Evolutionary conservation across 2,888 invertebrate species (phyloP), one percentile per base, ranked within the genome.

Genomic region (Trissolcus japonicus): DNA sequence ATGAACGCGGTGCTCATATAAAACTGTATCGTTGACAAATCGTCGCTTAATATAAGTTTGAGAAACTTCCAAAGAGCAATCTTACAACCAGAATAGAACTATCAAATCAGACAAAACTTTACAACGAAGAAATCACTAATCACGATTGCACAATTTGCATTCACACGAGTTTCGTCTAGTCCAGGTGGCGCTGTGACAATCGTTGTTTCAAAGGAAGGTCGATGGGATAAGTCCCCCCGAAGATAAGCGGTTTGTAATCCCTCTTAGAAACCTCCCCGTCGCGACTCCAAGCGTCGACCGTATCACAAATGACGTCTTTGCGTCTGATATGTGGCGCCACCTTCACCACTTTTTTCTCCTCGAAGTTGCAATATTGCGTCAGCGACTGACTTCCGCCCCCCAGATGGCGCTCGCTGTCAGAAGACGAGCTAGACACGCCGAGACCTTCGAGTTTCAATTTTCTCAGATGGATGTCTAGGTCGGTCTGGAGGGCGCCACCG

Each of bases 141-240:
- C 35, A 9, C 35, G 11, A 35, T 35, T 11, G 35, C 35, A 35
- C 35, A 35, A 35, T 11, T 35, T 4, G 4, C 1, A 1, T 35
- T 35, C 35, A 9, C 1, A 11, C 35, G 2, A 35, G 0, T 35
- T 35, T 2, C 7, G 9, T 35, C 4, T 35, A 46, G 16, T n/a
- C 46, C 46, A 46, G 16, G 14, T 46, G 46, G 46, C 16, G 46
- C 46, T 46, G 46, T 35, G 35, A 35, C 35, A 35, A 35, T 35
- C 35, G 35, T 7, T 35, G 35, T 11, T 35, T 35, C 35, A 89
- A 82, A 2, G 95, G 95, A 84, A 92, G 92, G 87, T 96, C 96
- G 80, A 96, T 96, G 4, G 96, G 96, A 91, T 92, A 96, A 2
- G 96, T 96, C 62, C 96, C 96, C 82, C 95, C 95, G 88, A 95